Base-by-base conservation (phyloP, 1,140 invertebrate species). In the Ruditapes philippinarum region DNA sequence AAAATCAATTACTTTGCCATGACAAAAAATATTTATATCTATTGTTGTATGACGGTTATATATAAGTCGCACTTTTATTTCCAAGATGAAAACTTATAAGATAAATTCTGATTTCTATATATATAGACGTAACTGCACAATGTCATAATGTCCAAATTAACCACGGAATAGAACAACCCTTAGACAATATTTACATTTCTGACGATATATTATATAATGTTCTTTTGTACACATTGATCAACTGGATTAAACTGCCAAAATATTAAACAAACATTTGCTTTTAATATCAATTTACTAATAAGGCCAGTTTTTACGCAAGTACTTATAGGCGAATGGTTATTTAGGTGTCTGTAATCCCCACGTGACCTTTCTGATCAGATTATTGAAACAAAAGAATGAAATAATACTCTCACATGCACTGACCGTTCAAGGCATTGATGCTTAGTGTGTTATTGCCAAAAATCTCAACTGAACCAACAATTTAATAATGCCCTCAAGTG, bases 91-190 rank as follows among this genome's bases (percentile, higher is more conserved):
- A n/a, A n/a, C n/a, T n/a, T n/a, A n/a, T n/a, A n/a, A n/a, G n/a
- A n/a, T n/a, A n/a, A n/a, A n/a, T n/a, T n/a, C n/a, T n/a, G n/a
- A n/a, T n/a, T n/a, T n/a, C n/a, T n/a, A n/a, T n/a, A n/a, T 28
- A n/a, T 11, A n/a, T 14, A 62, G 7, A 62, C 57, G 57, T 62
- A 25, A 62, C 28, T 28, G 28, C 57, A 62, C 25, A 62, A 62
- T 62, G 57, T 62, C 57, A n/a, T n/a, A n/a, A n/a, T n/a, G n/a
- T n/a, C n/a, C n/a, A 62, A 28, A 62, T 62, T 62, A 62, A 28
- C 57, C 57, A 28, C n/a, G 57, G 1, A 5, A 62, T n/a, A n/a
- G 57, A n/a, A 22, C 9, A 28, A 28, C 4, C 57, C 9, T n/a
- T 62, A 25, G 25, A 62, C 25, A 28, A 62, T 62, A 62, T 62